A percentile compares a stretch with the other conserved stretches of the same genome.
Evolutionary conservation across 2,797 vertebrate genomes (phyloP).

Genomic region (Monodelphis domestica): DNA sequence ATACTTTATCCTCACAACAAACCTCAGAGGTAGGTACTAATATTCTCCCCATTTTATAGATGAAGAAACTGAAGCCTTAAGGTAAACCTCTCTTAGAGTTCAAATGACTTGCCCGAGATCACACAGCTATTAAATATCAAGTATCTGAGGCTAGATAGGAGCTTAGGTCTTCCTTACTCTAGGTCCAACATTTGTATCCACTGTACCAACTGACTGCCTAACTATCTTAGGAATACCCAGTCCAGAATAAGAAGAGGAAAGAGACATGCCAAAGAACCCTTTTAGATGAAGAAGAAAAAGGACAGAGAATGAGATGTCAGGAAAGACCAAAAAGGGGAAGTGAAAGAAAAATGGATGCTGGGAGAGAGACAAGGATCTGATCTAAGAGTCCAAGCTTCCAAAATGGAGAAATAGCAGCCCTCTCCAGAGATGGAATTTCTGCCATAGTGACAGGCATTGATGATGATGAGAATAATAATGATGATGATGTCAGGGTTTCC

Average conservation of each 20-base stretch:
- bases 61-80: background rate
- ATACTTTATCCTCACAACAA: background rate
- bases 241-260: background rate
- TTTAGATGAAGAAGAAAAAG: background rate
- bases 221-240: background rate
- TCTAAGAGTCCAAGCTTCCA: background rate
- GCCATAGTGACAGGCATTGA: fast-evolving
- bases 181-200: background rate
- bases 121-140: background rate
- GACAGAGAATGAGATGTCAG: no score
- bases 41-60: background rate
- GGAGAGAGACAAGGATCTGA: background rate
- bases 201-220: background rate
- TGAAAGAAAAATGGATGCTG: background rate
- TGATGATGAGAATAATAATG: background rate
- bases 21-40: background rate
- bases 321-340: background rate
- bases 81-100: background rate
- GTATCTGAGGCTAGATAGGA: background rate
- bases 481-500: background rate
- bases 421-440: background rate
- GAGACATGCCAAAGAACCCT: background rate
- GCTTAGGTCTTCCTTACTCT: no score
- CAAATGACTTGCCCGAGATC: no score
- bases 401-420: background rate